Base-by-base conservation (phyloP, 2,888 invertebrate species). In the Drosophila recens region DNA sequence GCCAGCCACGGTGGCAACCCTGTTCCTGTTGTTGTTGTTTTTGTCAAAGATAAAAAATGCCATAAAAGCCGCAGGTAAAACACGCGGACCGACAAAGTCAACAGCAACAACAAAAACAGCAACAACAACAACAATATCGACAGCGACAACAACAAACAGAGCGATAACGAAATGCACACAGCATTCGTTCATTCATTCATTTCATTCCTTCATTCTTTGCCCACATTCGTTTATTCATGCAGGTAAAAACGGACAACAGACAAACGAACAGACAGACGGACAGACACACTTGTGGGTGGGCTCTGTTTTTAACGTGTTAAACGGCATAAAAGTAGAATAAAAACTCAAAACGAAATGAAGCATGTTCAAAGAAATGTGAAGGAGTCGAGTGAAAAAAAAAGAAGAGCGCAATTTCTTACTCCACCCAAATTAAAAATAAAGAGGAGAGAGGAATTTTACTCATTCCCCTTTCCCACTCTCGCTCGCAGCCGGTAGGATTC, bases 401-500 rank as follows among this genome's bases (percentile, higher is more conserved):
- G 62, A 15, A n/a, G 53, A 40, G 42, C 6, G 15, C 2, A 40
- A 17, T 15, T 40, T 10, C 8, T n/a, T 40, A 15, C 15, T 15
- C 15, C 40, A 15, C 40, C 40, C 8, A 54, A 53, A 58, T 17
- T 17, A 42, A 42, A 9, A 3, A 6, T 2, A 36, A 9, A 13
- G 20, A 51, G 17, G 4, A 38, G 34, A 13, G 27, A 15, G 15
- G 9, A 15, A 23, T 6, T 54, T 30, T 51, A 17, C 17, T 23
- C 36, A 27, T 23, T n/a, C 51, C 15, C 46, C 30, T 49, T 8
- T 9, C 10, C 2, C 4, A 1, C 33, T 34, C 43, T 56, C 48
- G 43, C 17, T 59, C 76, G 76, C 76, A 77, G 76, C 63, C 76
- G 76, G 76, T 90, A 91, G 91, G 91, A 91, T 90, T 90, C 90